Conservation (phyloP, 2,888 invertebrate genomes). For the Brenthis ino region DNA sequence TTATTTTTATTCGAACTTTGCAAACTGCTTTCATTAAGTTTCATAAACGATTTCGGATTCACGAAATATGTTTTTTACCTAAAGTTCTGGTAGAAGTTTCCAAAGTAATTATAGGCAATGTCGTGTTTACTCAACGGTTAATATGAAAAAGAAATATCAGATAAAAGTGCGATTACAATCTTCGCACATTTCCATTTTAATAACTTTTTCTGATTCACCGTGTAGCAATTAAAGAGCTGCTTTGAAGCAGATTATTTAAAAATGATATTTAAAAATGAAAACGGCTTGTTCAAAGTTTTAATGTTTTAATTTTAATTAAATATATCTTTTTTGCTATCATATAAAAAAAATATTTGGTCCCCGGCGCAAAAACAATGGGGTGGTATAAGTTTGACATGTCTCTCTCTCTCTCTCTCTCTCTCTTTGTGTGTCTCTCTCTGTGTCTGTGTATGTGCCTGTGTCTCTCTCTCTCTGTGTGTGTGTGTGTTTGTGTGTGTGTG, state of each 20-base stretch:
- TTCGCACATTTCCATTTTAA: conserved; percentile 30
- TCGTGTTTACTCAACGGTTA: conserved; percentile 21
- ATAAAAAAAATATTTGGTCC: no score
- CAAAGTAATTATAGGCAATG: conserved; percentile 27
- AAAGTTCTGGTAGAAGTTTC: conserved; percentile 26
- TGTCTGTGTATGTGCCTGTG: no score
- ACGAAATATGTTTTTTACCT: conserved; percentile 21
- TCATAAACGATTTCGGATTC: conserved; percentile 28
- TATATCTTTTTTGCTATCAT: no score
- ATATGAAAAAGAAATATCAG: conserved; percentile 27
- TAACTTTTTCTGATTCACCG: conserved; percentile 6
- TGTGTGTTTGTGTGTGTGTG: no score
- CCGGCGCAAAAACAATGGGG: no score
- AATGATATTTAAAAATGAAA: not conserved
- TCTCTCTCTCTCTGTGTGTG: no score
- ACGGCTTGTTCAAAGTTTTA: no score
- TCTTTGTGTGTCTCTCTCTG: no score
- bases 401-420: no score
- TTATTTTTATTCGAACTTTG: conserved; percentile 30
- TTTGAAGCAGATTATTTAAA: not conserved
- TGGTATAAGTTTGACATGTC: no score
- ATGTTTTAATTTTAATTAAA: no score
- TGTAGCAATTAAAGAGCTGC: conserved; percentile 7
- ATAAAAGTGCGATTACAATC: conserved; percentile 31
- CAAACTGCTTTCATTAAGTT: conserved; percentile 30